Base-by-base conservation (phyloP, 2,888 invertebrate genomes). In the Silvanus unidentatus region DNA sequence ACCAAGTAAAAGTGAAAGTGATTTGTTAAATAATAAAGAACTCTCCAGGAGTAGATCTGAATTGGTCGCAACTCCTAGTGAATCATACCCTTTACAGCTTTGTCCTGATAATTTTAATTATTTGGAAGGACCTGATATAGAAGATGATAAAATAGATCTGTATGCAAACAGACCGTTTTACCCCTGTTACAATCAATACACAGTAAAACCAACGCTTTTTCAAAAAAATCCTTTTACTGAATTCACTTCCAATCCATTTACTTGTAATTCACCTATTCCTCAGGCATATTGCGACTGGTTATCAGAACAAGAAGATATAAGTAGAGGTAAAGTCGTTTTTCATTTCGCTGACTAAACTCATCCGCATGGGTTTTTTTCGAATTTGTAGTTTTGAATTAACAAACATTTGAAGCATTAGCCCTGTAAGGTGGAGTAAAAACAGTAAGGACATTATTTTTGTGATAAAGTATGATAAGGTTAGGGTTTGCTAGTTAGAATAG, bases 271-370 rank as follows among this genome's bases (percentile, higher is more conserved):
- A 14, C 47, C 52, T 49, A 55, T 66, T 39, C 66, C 69, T n/a
- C 54, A 63, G 49, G 71, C 69, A 46, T 72, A 72, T 64, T 72
- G 72, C 59, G 69, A 71, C 64, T 72, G 72, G 72, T 58, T 68
- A 47, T 52, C 61, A 45, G 62, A 65, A 54, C 54, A 58, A 49
- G 67, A 62, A 58, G 61, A 61, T 46, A 45, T 52, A 35, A 47
- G 43, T 49, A 51, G 64, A 71, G 71, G 71, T 72, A 71, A 70
- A 22, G 22, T 22, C 22, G 22, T 22, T 22, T 22, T 22, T 22
- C 22, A 5, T 22, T 22, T 22, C 22, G 22, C 22, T 22, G 22
- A 22, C 22, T 50, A 49, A 53, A 66, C 64, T 67, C 54, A 67
- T 62, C 54, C 62, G 70, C 68, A 69, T 71, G 69, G 64, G 61